Evolutionary conservation across 2,113 vertebrate species (phyloP), one percentile per base, ranked within the genome.

Genomic region (Ceuthmochares aereus): DNA sequence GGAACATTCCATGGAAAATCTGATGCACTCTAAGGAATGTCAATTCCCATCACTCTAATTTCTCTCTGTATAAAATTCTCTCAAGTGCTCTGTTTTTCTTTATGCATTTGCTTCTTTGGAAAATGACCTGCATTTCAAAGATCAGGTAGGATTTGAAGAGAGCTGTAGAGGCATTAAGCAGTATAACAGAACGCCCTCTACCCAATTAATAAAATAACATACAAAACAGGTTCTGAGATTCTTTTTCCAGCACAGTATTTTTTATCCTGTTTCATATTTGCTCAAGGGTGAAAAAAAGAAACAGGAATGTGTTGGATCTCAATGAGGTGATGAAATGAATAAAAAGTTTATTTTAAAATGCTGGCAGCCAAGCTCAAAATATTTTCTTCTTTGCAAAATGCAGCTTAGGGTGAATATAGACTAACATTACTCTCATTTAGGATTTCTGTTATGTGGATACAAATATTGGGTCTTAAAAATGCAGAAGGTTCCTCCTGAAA

Each of bases 401-500:
- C 85, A 94, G 10, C 90, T 86, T 95, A 84, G 69, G 66, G 86
- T 95, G 95, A 96, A 93, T 93, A 85, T 74, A 91, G 73, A 74
- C 94, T 97, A 86, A 95, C 80, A 66, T 92, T 96, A 58, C 91
- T 83, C 89, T 96, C 96, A 93, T 96, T 97, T 98, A 97, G 93
- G 87, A 89, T 95, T 97, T 97, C 97, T 96, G 76, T 95, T 97
- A 95, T 54, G 43, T 87, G 81, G 93, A 91, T 97, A 97, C 95
- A 97, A 97, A 96, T 96, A 95, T 29, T 87, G 77, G 86, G 60
- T 95, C 96, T 97, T 93, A 95, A 97, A 96, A 97, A 97, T 95
- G 95, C 95, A 96, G 92, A 84, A 89, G 93, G 95, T 91, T 94
- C 96, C 93, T 97, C 91, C 95, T 97, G 97, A 97, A 98, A 97